These are phyloP conservation scores for Channa argus DNA, from an alignment of 2,113 vertebrate genomes.

Conservation along the genomic window DNA sequence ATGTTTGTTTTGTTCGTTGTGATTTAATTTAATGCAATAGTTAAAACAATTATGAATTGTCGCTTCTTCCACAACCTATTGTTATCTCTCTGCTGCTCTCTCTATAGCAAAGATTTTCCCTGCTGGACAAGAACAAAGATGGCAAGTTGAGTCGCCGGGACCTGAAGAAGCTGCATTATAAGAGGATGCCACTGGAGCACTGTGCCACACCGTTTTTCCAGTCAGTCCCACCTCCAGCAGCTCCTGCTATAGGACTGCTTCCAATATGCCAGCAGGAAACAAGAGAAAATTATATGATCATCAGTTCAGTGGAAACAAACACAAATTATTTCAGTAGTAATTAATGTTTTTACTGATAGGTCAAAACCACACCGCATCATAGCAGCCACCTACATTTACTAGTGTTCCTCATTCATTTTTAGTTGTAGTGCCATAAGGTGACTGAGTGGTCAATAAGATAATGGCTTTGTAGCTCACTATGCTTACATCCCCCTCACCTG, in stretches of 20 bases:
- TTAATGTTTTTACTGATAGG: not conserved
- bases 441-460: not conserved
- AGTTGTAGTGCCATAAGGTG: conserved; percentile 1
- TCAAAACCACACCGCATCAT: not conserved
- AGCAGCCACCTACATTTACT: not conserved
- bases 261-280: not conserved
- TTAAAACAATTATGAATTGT: not conserved
- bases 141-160: conserved; percentile 73
- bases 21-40: not conserved
- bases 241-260: no score
- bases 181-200: conserved; percentile 72
- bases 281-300: not conserved
- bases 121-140: conserved; percentile 75
- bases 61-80: not conserved
- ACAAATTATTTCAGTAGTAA: not conserved
- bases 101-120: conserved; percentile 54
- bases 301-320: no score
- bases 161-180: conserved; percentile 76
- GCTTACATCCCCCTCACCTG: conserved; percentile 22
- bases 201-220: conserved; percentile 65
- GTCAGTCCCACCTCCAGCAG: conserved; percentile 43
- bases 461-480: not conserved
- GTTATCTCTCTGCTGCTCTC: not conserved
- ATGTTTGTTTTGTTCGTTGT: not conserved
- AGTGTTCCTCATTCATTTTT: not conserved